Percentiles rank a stretch among this genome's conserved stretches.
Conservation (phyloP, 2,797 vertebrate genomes). For the Xiphorhynchus erythropygius region DNA sequence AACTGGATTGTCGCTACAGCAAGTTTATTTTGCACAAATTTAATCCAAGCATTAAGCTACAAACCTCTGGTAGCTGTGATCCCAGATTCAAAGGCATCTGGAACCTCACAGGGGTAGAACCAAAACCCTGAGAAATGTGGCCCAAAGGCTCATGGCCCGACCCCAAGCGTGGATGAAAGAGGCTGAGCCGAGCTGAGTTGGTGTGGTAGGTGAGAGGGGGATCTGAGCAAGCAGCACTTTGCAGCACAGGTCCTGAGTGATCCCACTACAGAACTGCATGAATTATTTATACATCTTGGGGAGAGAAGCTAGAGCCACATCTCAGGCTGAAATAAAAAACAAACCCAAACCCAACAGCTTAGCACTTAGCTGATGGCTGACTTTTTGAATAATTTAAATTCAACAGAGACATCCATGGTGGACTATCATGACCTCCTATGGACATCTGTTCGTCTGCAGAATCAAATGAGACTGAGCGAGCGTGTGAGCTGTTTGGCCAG, state of each 20-base stretch:
- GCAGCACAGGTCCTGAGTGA: neutral
- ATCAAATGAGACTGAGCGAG: neutral
- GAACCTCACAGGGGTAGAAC: neutral
- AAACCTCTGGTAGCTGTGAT: neutral
- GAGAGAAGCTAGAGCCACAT: neutral
- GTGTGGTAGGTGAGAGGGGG: neutral
- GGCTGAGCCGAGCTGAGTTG: neutral
- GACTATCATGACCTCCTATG: neutral
- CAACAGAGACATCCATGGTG: neutral
- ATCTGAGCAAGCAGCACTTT: neutral
- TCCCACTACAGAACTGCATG: neutral
- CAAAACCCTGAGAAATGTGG: neutral
- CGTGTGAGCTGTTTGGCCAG: neutral
- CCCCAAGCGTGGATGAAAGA: neutral
- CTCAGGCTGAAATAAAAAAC: neutral
- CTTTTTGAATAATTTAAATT: constrained; percentile 14
- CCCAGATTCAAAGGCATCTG: neutral
- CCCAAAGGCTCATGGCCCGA: neutral
- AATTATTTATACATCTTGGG: constrained; percentile 3
- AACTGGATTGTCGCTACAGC: neutral
- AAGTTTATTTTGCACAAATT: neutral
- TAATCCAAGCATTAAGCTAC: neutral
- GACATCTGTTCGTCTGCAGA: neutral
- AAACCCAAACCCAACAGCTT: neutral
- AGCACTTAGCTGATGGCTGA: constrained; percentile 2